phyloP scores from a whole-genome alignment of 2,113 vertebrate species.

The Oryzias curvinotus region DNA sequence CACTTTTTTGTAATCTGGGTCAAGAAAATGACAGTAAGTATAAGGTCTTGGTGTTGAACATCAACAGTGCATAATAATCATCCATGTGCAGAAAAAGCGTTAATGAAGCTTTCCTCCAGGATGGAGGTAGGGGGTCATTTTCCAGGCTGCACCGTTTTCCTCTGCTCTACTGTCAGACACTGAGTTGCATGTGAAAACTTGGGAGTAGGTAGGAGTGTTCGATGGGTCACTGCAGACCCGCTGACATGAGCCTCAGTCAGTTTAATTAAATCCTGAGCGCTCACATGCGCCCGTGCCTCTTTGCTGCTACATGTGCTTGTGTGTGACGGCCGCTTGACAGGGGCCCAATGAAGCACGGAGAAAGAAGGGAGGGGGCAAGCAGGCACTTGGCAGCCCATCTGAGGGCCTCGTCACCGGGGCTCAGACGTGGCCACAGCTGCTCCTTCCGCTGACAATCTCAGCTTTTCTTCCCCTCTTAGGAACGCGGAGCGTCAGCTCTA shows the following conservation, averaged over 20 bases:
- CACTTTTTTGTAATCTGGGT: no score
- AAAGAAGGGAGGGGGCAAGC: conserved; percentile 25
- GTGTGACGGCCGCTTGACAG: conserved; percentile 16
- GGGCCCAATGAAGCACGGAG: conserved; percentile 37
- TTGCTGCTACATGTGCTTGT: not conserved
- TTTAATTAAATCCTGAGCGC: conserved; percentile 60
- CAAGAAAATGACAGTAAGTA: no score
- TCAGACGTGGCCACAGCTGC: conserved; percentile 67
- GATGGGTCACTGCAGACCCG: conserved; percentile 36
- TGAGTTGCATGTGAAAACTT: conserved; percentile 20
- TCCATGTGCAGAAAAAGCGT: no score
- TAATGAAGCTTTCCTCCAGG: no score
- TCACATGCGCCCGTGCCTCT: conserved; percentile 20
- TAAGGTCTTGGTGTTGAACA: no score
- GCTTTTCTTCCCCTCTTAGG: conserved; percentile 62
- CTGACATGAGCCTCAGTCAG: conserved; percentile 39
- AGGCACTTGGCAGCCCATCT: conserved; percentile 64
- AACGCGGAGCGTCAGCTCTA: conserved; percentile 63
- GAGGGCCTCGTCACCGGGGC: conserved; percentile 49
- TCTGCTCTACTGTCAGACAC: not conserved
- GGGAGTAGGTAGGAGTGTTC: conserved; percentile 9
- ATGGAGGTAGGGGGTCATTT: no score
- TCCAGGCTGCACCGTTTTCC: no score
- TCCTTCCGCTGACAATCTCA: conserved; percentile 60
- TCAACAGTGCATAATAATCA: no score